These are phyloP conservation scores for Nephrotoma guestfalica DNA, from an alignment of 2,888 invertebrate genomes.

Conservation along the genomic window DNA sequence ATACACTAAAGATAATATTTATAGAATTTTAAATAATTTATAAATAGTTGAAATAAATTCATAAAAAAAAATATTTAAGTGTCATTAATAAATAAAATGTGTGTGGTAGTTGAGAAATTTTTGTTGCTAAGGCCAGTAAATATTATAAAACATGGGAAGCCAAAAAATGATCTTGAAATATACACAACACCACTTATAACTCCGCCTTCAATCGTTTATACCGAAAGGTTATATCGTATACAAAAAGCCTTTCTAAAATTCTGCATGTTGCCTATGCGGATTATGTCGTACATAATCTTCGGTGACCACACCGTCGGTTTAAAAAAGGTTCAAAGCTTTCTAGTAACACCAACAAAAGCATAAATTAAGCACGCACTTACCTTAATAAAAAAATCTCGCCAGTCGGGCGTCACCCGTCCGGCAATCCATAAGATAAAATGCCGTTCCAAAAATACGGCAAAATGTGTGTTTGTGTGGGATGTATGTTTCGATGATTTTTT, in stretches of 20 bases:
- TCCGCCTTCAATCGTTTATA: not conserved
- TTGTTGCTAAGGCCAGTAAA: no score
- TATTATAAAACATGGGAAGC: no score
- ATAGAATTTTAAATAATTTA: not conserved
- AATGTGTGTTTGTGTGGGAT: not conserved
- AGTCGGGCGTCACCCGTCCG: slow-evolving; percentile 37
- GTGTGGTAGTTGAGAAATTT: no score
- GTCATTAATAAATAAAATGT: not conserved
- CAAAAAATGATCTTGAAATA: slow-evolving; percentile 6
- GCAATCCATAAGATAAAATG: slow-evolving; percentile 34
- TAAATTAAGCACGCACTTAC: slow-evolving; percentile 19
- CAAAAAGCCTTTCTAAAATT: no score
- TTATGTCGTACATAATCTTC: no score
- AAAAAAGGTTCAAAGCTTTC: no score
- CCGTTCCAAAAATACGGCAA: slow-evolving; percentile 4
- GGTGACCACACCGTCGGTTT: not conserved
- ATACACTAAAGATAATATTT: not conserved
- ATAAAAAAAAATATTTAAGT: not conserved
- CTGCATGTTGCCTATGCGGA: no score
- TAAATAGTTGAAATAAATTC: not conserved
- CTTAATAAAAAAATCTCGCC: slow-evolving; percentile 36
- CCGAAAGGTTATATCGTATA: no score
- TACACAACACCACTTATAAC: not conserved
- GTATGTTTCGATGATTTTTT: not conserved
- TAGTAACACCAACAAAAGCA: not conserved